Base-by-base conservation (phyloP, 2,113 vertebrate species). In the Nibea albiflora region DNA sequence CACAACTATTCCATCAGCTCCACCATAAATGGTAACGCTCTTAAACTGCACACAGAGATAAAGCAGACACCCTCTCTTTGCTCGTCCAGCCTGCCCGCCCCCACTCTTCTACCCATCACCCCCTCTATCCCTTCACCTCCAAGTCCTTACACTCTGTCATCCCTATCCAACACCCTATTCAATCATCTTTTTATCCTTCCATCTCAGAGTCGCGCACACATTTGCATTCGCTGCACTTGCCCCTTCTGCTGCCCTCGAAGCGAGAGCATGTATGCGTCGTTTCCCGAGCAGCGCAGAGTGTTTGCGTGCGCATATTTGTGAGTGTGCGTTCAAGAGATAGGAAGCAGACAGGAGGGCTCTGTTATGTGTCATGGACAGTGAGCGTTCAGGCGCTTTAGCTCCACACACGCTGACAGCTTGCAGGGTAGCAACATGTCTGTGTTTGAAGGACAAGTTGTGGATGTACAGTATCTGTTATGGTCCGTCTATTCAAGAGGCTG, bases 1-100 rank as follows among this genome's bases (percentile, higher is more conserved):
- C 88, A 92, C 92, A 93, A 84, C 75, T 90, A 92, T 91, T 94
- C 90, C 93, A 92, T 93, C 93, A 93, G 94, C 79, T 93, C 86
- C 89, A 89, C 94, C 94, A 88, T 95, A 94, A 93, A 95, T 95
- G 95, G 94, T 85, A 89, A 88, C 9, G 1, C 82, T 88, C 88
- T 93, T 89, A 85, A 90, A 86, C 85, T 83, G 82, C 22, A 50
- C 5, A 10, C 76, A 49, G 84, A 92, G 86, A 88, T 89, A 90
- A 84, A 92, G 81, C 90, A 91, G 83, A 88, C 89, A 54, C 81
- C 61, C 54, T 87, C 71, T 66, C 67, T 72, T 66, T 53, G 42
- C 28, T 63, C 26, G 24, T 70, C 75, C 78, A 62, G 63, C 53
- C 70, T 42, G 4, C 83, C 72, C 26, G 17, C 68, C 57, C 68